These are phyloP conservation scores for Gymnothorax reevesii DNA, from an alignment of 2,797 vertebrate species.

Conservation along the genomic window DNA sequence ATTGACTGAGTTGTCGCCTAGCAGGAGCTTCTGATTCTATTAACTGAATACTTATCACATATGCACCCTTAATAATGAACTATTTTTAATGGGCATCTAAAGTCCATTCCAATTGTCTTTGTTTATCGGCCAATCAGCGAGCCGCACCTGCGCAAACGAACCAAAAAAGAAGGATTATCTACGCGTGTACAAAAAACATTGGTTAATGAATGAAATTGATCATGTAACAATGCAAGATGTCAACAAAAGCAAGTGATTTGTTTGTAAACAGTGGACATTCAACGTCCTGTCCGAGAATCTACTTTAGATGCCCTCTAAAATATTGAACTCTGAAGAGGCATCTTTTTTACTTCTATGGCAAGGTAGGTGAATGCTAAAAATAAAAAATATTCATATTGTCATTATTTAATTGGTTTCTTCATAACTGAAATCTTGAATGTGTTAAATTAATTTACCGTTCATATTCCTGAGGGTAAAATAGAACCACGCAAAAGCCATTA, in stretches of 20 bases:
- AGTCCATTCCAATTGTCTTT: too few species aligned
- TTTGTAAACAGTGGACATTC: too few species aligned
- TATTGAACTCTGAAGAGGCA: neutral
- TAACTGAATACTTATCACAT: neutral
- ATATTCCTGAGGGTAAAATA: neutral
- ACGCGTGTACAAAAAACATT: too few species aligned
- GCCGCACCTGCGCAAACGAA: too few species aligned
- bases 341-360: neutral
- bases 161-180: too few species aligned
- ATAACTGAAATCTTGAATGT: neutral
- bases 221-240: too few species aligned
- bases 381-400: neutral
- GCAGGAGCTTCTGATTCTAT: neutral
- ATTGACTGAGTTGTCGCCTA: neutral
- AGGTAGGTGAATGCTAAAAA: neutral
- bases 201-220: too few species aligned
- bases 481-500: neutral
- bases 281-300: too few species aligned
- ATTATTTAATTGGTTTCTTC: neutral
- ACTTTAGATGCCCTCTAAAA: neutral
- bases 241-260: too few species aligned
- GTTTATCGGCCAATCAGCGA: too few species aligned
- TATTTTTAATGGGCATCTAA: too few species aligned
- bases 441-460: neutral
- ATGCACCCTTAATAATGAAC: neutral